These are phyloP conservation scores for Ariolimax columbianus DNA, from an alignment of 2,888 invertebrate genomes.

Conservation along the genomic window DNA sequence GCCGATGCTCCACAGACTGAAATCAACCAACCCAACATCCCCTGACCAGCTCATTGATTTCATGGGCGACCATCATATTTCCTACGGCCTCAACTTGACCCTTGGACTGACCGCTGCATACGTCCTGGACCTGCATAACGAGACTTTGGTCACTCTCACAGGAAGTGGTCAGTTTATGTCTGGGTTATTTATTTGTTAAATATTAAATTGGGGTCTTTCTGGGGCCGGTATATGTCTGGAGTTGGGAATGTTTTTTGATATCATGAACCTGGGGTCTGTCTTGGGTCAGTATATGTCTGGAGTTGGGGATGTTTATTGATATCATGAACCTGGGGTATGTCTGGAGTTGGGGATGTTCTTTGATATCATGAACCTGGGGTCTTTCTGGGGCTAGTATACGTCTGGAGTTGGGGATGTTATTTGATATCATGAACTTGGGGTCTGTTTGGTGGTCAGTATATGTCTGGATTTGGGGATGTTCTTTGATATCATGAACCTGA, in stretches of 20 bases:
- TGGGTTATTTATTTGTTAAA: too few species aligned
- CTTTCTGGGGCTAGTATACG: constrained; percentile 3
- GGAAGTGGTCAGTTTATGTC: constrained; percentile 28
- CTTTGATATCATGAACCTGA: too few species aligned
- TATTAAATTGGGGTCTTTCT: too few species aligned
- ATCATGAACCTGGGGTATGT: too few species aligned
- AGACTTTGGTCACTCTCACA: constrained; percentile 3
- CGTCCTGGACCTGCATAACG: constrained; percentile 11
- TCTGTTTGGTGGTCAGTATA: too few species aligned
- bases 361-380: too few species aligned
- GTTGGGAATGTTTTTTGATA: background rate
- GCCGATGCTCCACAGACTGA: constrained; percentile 19
- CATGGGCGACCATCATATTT: constrained; percentile 26
- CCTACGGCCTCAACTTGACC: constrained; percentile 24
- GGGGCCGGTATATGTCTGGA: too few species aligned
- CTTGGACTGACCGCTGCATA: constrained; percentile 1
- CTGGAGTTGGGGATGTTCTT: background rate
- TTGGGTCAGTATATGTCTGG: constrained; percentile 1
- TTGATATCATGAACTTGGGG: too few species aligned
- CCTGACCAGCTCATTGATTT: background rate
- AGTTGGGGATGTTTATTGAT: too few species aligned
- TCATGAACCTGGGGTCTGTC: too few species aligned
- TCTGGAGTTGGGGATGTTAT: too few species aligned
- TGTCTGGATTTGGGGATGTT: background rate
- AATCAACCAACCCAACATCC: constrained; percentile 7